Base-by-base conservation (phyloP, 1,140 invertebrate species). In the Aethina tumida region DNA sequence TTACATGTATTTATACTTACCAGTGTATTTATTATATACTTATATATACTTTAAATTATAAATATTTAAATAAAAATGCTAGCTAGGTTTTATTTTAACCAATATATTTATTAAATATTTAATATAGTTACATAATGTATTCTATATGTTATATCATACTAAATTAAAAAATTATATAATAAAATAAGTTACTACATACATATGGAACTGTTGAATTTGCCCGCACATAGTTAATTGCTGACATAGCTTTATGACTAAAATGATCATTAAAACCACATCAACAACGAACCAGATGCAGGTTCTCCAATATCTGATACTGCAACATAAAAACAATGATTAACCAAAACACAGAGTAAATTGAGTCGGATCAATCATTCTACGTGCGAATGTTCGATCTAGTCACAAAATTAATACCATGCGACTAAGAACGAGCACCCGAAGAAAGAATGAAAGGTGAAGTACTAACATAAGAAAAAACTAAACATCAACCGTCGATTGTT, bases 301-400 rank as follows among this genome's bases (percentile, higher is more conserved):
- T 17, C 0, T 10, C 4, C 3, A 27, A 39, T 32, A 21, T 18
- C 10, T 22, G 8, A n/a, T 3, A 18, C 18, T 15, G 12, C 15
- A 32, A 4, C 26, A 39, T 31, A 10, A 31, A 24, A 39, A 31
- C 20, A 18, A 39, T 39, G 10, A n/a, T n/a, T n/a, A 39, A 39
- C 15, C 21, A 33, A 33, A 37, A 37, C 0, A 2, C 26, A 29
- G 4, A 2, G 12, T 1, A 35, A 35, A 35, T 14, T 35, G 12
- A 18, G 19, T 37, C 18, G 15, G 29, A 19, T 28, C 32, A 25
- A 22, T 34, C 34, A 21, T 40, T 40, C 27, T 26, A 40, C 38
- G 13, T 33, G 51, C 55, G 55, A 59, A 61, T 61, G 59, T 61
- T 61, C 56, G 57, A 57, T 61, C 59, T 61, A 61, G 59, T 61